Evolutionary conservation across 2,888 invertebrate genomes (phyloP), one percentile per base, ranked within the genome.

Genomic region (Smittia aterrima): DNA sequence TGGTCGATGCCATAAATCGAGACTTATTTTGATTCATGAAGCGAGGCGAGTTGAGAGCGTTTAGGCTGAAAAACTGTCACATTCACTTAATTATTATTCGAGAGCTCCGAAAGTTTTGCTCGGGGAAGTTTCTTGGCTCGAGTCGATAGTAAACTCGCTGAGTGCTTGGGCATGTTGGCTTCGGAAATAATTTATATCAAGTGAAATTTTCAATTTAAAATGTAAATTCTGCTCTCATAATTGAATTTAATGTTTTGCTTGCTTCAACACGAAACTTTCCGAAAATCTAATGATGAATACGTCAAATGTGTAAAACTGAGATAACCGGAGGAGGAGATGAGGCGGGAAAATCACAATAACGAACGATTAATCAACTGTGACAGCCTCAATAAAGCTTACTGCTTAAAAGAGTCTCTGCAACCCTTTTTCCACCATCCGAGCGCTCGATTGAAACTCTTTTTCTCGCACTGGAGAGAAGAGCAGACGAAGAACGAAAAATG

Each of bases 351-450:
- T 64, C 64, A 64, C 64, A 64, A 64, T 64, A 64, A 64, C 16
- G 64, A 64, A 64, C 64, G 64, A 64, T 64, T 64, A 64, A 64
- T 64, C 64, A 64, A 64, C 27, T 64, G 64, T 64, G 64, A 64
- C 64, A 64, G 64, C 64, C 64, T 25, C 64, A 64, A 64, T 64
- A 64, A 64, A 64, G 64, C 20, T n/a, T n/a, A n/a, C n/a, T n/a
- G n/a, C n/a, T n/a, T 13, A 64, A 25, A 64, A 27, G 27, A 27
- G 64, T 27, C 64, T 27, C 20, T 6, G 18, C 6, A 64, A 64
- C 64, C 64, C 27, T 64, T 64, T 27, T 64, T 58, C 24, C 58
- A 11, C 47, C 47, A n/a, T 47, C 9, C 47, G 47, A 47, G n/a
- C n/a, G n/a, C n/a, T n/a, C n/a, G n/a, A n/a, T n/a, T n/a, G n/a